Evolutionary conservation across 2,113 vertebrate genomes (phyloP), one percentile per base, ranked within the genome.

Genomic region (Chitala chitala): DNA sequence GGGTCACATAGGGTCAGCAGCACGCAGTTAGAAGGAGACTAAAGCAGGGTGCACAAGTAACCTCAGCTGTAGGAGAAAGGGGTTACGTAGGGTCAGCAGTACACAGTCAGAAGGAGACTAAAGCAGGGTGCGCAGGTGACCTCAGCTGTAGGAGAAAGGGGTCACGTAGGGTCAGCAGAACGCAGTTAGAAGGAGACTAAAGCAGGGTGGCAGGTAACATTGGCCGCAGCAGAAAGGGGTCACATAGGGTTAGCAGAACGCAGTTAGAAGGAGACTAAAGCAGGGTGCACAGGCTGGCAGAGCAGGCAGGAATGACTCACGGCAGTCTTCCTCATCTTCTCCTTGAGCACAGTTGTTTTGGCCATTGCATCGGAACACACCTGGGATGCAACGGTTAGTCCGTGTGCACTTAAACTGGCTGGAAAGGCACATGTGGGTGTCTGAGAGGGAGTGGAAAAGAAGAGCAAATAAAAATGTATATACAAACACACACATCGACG

Each of bases 401-500:
- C 95, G 90, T 81, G 94, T 93, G 83, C 94, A 99, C 74, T 98
- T 99, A 87, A 99, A 99, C 89, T 99, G 96, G 72, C 96, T 98
- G 73, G 96, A 95, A 84, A 98, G 82, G 75, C 96, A 99, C 17
- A 99, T 95, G 0, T 99, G 96, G 80, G 95, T 96, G 76, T 98
- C 96, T 99, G 86, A 0, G 51, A 29, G 9, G 5, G 38, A 58
- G 7, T 53, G 24, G n/a, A n/a, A n/a, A n/a, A n/a, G n/a, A n/a
- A n/a, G n/a, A n/a, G n/a, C n/a, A n/a, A n/a, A n/a, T n/a, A n/a
- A n/a, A n/a, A n/a, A n/a, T n/a, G n/a, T n/a, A n/a, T n/a, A n/a
- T n/a, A n/a, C n/a, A n/a, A n/a, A n/a, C n/a, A n/a, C n/a, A 38
- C 46, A 51, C 20, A 71, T 38, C 12, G 13, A 1, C 61, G 20